Base-by-base conservation (phyloP, 2,888 invertebrate genomes). In the Rotaria macrura region DNA sequence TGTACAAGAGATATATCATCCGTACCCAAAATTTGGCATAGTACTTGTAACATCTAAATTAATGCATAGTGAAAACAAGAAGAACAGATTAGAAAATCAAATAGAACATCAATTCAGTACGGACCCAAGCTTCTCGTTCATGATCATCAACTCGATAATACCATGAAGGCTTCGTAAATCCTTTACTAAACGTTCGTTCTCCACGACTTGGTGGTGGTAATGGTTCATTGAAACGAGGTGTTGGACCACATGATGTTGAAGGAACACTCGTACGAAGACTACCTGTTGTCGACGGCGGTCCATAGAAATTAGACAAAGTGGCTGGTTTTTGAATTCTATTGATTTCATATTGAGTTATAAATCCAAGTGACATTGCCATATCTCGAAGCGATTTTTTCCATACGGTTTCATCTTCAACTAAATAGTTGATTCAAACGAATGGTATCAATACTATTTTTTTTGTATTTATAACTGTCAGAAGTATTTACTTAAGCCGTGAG, bases 381-480 rank as follows among this genome's bases (percentile, higher is more conserved):
- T 65, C 65, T 65, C 65, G n/a, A 29, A 65, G 34, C n/a, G 65
- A 65, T 65, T 65, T 65, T 65, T 65, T 65, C 65, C 65, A 65
- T 29, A 29, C 34, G 29, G 29, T 65, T n/a, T 65, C 65, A 34
- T 65, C 65, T 34, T 65, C 65, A 29, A 65, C 65, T 65, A 65
- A 65, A 34, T 3, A 34, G 12, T 65, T 3, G 14, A 23, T 52
- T 23, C 6, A 23, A 23, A 52, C 3, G 20, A 17, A 52, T 52
- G 23, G 5, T 3, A 65, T 14, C 5, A 65, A 3, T 47, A 12
- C 14, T 47, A 47, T 47, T 47, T 47, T 65, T 29, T 14, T 29
- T 34, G 4, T 65, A n/a, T 4, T 4, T 23, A 52, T 29, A 14
- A 14, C 17, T 55, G 2, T 55, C n/a, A 3, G 29, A 23, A 65